Conservation (phyloP, 2,797 vertebrate genomes). For the Sebastes kiyomatsui region DNA sequence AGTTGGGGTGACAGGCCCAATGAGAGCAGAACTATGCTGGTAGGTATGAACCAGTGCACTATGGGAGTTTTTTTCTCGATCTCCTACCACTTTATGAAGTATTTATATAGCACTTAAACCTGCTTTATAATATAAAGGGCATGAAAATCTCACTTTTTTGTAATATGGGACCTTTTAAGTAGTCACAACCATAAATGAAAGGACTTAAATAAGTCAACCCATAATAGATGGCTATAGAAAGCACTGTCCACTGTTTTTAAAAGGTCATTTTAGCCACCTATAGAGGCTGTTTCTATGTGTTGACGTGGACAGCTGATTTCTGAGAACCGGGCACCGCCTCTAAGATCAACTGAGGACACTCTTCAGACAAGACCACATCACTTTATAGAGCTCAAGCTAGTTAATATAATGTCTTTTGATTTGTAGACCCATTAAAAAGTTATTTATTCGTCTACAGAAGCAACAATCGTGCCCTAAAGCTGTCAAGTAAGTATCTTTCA, state of each 20-base stretch:
- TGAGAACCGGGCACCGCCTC: slow-evolving; percentile 65
- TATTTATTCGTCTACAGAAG: rapidly evolving
- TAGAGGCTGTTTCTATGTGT: slow-evolving; percentile 1
- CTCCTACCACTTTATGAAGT: too few species aligned
- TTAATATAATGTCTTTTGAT: neutral
- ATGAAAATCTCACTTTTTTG: too few species aligned
- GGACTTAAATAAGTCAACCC: neutral
- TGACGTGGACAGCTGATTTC: slow-evolving; percentile 73
- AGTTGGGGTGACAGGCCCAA: too few species aligned
- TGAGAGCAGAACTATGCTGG: too few species aligned
- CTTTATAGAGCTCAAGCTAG: neutral
- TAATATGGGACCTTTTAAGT: too few species aligned
- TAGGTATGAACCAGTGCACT: too few species aligned
- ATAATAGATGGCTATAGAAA: rapidly evolving
- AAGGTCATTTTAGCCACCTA: neutral
- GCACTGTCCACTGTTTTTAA: neutral
- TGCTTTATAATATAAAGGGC: too few species aligned
- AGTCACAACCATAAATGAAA: neutral
- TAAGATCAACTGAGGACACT: neutral
- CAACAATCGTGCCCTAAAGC: rapidly evolving
- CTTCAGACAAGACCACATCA: neutral
- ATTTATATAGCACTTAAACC: too few species aligned
- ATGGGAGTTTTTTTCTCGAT: too few species aligned
- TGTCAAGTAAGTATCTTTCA: neutral
- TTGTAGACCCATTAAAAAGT: neutral